Evolutionary conservation across 2,113 vertebrate species (phyloP), one percentile per base, ranked within the genome.

Genomic region (Corydoras maculifer): DNA sequence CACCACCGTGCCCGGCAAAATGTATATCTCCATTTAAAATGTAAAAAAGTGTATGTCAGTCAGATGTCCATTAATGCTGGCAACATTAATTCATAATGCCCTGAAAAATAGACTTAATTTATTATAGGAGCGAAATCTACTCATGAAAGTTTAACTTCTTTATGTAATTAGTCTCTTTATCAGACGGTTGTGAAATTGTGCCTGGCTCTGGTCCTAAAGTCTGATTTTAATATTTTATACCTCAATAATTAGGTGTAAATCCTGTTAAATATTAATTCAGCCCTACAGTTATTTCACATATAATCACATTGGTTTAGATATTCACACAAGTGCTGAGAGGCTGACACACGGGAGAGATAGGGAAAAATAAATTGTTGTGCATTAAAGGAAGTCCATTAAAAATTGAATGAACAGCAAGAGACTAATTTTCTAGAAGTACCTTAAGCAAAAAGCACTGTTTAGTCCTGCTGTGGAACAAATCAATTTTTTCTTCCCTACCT

Each of bases 211-310:
- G 64, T 43, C 65, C 65, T 72, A 15, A 14, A 60, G 70, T 57
- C 59, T 50, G 48, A 70, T 61, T 72, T 83, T n/a, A 81, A 83
- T 83, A 74, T 78, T 81, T 80, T 59, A 81, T 77, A 43, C 62
- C 62, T 64, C 70, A 72, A 75, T 74, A 69, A 80, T 73, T 77
- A 81, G 74, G 72, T 76, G 77, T 78, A 81, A 82, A 79, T 74
- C 69, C 63, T 57, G 70, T 83, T 74, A 83, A 81, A 83, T 78
- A 78, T 83, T 80, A 50, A 81, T 79, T 72, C 35, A 78, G 65
- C 69, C 74, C 76, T 62, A 43, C 25, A 75, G 79, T 75, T 76
- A 75, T 68, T 76, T 74, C 73, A 70, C 66, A 73, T 72, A 74
- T 75, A 77, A 79, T 72, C 61, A 77, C 64, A 73, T 64, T 58